Conservation (phyloP, 2,797 vertebrate species). For the Halcyon chelicuti region DNA sequence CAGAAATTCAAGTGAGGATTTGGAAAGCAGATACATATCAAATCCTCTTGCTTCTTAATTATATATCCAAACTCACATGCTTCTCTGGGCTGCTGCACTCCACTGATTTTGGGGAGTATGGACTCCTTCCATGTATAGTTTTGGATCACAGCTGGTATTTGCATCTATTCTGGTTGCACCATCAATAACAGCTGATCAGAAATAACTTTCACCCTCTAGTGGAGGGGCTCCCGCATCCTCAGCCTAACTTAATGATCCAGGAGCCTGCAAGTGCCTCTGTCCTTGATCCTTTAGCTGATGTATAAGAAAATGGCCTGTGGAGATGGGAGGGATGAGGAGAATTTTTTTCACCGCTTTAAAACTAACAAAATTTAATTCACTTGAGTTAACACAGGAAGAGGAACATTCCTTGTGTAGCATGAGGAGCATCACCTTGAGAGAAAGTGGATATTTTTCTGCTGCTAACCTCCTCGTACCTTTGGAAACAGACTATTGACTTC, state of each 20-base stretch:
- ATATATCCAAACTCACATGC: background rate
- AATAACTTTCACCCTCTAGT: background rate
- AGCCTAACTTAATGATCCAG: background rate
- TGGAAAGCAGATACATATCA: background rate
- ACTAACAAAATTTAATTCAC: background rate
- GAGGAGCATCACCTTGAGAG: background rate
- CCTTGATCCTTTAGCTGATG: background rate
- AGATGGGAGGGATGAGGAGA: background rate
- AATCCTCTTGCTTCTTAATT: background rate
- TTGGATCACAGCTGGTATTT: background rate
- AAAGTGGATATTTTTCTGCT: background rate
- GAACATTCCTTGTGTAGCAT: background rate
- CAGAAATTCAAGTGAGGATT: constrained; percentile 4
- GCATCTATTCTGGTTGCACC: background rate
- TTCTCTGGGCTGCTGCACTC: background rate
- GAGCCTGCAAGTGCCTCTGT: background rate
- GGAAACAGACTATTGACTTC: background rate
- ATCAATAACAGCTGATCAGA: background rate
- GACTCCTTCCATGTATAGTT: background rate
- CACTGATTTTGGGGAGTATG: background rate
- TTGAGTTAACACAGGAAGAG: background rate
- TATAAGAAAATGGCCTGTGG: background rate
- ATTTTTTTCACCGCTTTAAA: background rate
- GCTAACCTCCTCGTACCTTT: background rate
- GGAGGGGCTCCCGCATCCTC: background rate